A percentile compares a stretch with the other conserved stretches of the same genome.
These are phyloP conservation scores for Epinephelus malabaricus DNA, from an alignment of 2,797 vertebrate genomes.

Conservation along the genomic window DNA sequence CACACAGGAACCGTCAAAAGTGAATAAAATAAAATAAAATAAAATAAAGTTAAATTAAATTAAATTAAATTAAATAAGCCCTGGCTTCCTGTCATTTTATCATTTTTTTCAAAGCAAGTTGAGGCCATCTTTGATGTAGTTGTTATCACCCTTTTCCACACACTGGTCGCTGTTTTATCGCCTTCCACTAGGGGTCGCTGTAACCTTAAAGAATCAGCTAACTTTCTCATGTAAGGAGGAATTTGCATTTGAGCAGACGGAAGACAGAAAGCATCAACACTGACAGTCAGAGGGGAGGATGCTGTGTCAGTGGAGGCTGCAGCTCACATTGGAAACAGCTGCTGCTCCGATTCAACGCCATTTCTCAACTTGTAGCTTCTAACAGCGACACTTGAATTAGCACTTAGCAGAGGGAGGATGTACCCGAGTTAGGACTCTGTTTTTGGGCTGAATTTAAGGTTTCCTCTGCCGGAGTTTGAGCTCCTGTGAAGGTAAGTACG, in stretches of 20 bases:
- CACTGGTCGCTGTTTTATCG: neutral
- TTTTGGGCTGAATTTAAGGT: neutral
- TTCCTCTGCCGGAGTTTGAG: slow-evolving; percentile 48
- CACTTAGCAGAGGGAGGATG: slow-evolving; percentile 21
- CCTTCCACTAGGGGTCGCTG: slow-evolving; percentile 65
- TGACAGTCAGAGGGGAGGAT: slow-evolving; percentile 38
- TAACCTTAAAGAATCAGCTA: slow-evolving; percentile 10
- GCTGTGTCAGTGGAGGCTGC: slow-evolving; percentile 51
- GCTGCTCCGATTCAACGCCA: neutral
- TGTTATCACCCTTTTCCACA: too few relatives aligned
- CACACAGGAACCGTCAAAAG: too few relatives aligned
- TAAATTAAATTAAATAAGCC: too few relatives aligned
- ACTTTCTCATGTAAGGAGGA: slow-evolving; percentile 29
- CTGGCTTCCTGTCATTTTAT: too few relatives aligned
- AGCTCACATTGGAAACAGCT: slow-evolving; percentile 32
- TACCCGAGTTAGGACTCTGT: slow-evolving; percentile 13
- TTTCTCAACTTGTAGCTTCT: slow-evolving; percentile 41
- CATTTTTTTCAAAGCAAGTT: too few relatives aligned
- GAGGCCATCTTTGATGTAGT: too few relatives aligned
- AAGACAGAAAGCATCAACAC: slow-evolving; percentile 42
- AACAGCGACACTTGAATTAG: neutral
- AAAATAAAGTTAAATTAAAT: too few relatives aligned
- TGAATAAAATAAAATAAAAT: too few relatives aligned
- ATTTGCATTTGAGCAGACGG: slow-evolving; percentile 46
- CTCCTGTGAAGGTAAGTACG: slow-evolving; percentile 53